These are phyloP conservation scores for Nymphalis c-album DNA, from an alignment of 2,888 invertebrate species.

Conservation along the genomic window DNA sequence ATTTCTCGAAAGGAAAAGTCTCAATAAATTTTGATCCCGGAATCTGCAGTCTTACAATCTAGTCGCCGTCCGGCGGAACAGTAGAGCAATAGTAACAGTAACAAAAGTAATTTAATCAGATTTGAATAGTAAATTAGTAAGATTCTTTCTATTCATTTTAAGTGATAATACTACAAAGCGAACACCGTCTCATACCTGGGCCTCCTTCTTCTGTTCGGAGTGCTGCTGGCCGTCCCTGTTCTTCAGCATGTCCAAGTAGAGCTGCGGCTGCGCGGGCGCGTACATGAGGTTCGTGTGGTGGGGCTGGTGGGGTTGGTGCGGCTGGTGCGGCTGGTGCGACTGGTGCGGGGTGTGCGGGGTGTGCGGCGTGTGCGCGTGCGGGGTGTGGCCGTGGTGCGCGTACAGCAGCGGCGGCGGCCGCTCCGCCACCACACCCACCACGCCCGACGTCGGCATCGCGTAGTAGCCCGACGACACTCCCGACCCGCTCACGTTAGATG, in stretches of 20 bases:
- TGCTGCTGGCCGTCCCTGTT: conserved; percentile 67
- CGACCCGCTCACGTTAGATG: conserved; percentile 60
- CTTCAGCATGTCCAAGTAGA: conserved; percentile 73
- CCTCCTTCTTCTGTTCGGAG: conserved; percentile 66
- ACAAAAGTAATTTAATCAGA: not conserved
- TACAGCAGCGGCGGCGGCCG: conserved; percentile 71
- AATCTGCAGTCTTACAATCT: no score
- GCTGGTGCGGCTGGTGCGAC: conserved; percentile 65
- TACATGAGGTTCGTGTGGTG: conserved; percentile 66
- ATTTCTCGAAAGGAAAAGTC: no score
- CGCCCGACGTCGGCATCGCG: conserved; percentile 68
- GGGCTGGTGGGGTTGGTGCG: conserved; percentile 54
- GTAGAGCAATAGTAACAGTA: no score
- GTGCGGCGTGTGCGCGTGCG: conserved; percentile 58
- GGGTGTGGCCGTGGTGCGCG: conserved; percentile 70
- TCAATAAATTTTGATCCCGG: no score
- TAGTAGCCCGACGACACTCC: conserved; percentile 66
- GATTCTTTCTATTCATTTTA: no score
- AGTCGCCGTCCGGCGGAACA: no score
- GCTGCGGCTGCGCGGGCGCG: conserved; percentile 66
- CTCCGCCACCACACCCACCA: conserved; percentile 68
- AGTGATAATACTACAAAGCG: no score
- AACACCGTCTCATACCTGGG: conserved; percentile 51
- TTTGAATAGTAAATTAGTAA: no score
- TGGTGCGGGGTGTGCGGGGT: conserved; percentile 59